phyloP scores from a whole-genome alignment of 2,888 invertebrate genomes.

The Drosophila subsilvestris region DNA sequence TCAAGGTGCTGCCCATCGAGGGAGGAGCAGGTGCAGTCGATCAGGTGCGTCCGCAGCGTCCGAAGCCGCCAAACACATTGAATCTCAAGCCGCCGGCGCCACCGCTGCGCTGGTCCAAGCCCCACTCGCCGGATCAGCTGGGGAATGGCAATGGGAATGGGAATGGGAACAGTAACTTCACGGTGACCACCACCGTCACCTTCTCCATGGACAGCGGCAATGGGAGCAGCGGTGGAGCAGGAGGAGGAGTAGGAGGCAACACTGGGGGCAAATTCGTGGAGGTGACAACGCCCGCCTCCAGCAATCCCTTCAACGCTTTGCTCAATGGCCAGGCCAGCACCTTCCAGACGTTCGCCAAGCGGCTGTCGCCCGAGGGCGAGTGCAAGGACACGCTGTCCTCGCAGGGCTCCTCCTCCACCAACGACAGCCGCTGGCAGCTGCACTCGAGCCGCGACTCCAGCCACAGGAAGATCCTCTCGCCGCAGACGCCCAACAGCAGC shows the following conservation, averaged over 20 bases:
- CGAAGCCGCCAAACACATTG: slow-evolving; percentile 92
- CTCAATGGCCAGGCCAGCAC: slow-evolving; percentile 76
- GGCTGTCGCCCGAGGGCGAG: slow-evolving; percentile 89
- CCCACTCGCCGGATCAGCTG: slow-evolving; percentile 85
- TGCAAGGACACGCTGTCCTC: slow-evolving; percentile 87
- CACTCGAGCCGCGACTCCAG: slow-evolving; percentile 86
- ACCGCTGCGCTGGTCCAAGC: slow-evolving; percentile 94
- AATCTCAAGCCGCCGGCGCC: slow-evolving; percentile 94
- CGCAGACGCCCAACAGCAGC: slow-evolving; percentile 50
- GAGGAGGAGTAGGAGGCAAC: neutral
- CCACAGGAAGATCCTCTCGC: slow-evolving; percentile 81
- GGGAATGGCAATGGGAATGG: slow-evolving; percentile 4
- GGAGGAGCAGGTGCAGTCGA: slow-evolving; percentile 16
- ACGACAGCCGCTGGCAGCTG: slow-evolving; percentile 81
- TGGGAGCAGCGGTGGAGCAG: neutral
- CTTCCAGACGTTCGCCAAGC: slow-evolving; percentile 88
- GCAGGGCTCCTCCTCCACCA: slow-evolving; percentile 85
- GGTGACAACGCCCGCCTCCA: slow-evolving; percentile 82
- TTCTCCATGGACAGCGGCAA: slow-evolving; percentile 87
- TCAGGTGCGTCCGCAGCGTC: slow-evolving; percentile 87
- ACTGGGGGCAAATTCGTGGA: slow-evolving; percentile 75
- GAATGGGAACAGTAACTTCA: slow-evolving; percentile 87
- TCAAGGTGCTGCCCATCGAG: slow-evolving; percentile 85
- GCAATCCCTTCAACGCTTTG: slow-evolving; percentile 74
- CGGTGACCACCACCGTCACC: slow-evolving; percentile 93